A percentile compares a stretch with the other conserved stretches of the same genome.
Evolutionary conservation across 2,797 vertebrate species (phyloP).

Genomic region (Salarias fasciatus): DNA sequence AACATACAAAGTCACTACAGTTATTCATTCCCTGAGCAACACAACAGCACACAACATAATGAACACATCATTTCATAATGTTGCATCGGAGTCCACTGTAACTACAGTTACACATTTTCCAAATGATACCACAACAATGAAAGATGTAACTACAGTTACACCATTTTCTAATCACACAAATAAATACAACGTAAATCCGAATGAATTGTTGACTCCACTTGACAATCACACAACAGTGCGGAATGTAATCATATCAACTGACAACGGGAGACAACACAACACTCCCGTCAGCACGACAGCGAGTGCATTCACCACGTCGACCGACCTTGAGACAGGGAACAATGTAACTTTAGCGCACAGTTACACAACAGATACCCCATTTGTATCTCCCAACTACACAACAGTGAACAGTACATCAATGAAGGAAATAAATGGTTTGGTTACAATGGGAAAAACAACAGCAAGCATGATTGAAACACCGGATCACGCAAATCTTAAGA

Average conservation of each 20-base stretch:
- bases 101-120: background rate
- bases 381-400: too few relatives aligned
- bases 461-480: too few relatives aligned
- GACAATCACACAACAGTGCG: background rate
- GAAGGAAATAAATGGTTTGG: too few relatives aligned
- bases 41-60: background rate
- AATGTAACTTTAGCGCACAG: background rate
- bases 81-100: constrained; percentile 3
- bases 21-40: background rate
- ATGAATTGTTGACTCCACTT: too few relatives aligned
- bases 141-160: background rate
- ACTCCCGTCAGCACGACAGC: background rate
- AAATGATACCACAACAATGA: too few relatives aligned
- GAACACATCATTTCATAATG: background rate
- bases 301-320: background rate
- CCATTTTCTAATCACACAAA: background rate
- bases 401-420: too few relatives aligned
- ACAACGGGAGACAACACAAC: background rate
- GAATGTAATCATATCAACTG: background rate
- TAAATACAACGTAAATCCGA: too few relatives aligned
- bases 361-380: background rate
- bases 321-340: background rate
- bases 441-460: background rate
- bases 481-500: too few relatives aligned
- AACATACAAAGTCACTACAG: background rate